Conservation (phyloP, 2,797 vertebrate genomes). For the Acipenser oxyrinchus region DNA sequence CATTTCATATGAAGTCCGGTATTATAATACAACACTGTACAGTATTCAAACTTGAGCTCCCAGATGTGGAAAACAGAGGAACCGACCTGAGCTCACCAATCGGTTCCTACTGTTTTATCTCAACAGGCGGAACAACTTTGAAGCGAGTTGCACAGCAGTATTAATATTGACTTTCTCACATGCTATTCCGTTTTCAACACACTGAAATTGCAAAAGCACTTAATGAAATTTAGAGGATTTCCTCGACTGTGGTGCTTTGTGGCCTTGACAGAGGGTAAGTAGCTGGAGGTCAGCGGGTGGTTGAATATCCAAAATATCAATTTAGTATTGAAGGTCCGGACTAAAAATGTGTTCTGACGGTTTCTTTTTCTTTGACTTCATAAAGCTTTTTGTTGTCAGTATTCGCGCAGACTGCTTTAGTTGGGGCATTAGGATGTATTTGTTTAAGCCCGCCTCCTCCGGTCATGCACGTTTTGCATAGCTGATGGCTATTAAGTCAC, state of each 20-base stretch:
- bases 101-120: neutral
- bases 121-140: neutral
- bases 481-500: slow-evolving; percentile 30
- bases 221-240: neutral
- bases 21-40: too few species aligned
- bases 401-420: neutral
- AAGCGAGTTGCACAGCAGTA: neutral
- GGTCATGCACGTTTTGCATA: slow-evolving; percentile 24
- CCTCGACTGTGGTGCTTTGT: neutral
- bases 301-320: slow-evolving; percentile 8
- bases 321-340: neutral
- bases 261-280: neutral
- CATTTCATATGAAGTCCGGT: too few species aligned
- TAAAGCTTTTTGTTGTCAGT: neutral
- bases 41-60: too few species aligned
- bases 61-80: too few species aligned
- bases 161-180: neutral
- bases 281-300: neutral
- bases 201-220: neutral
- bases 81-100: too few species aligned
- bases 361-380: neutral
- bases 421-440: slow-evolving; percentile 17
- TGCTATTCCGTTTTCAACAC: neutral
- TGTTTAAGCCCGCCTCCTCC: slow-evolving; percentile 23
- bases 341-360: slow-evolving; percentile 1